Evolutionary conservation across 2,888 invertebrate species (phyloP), one percentile per base, ranked within the genome.

Genomic region (Cataglyphis altisquamis): DNA sequence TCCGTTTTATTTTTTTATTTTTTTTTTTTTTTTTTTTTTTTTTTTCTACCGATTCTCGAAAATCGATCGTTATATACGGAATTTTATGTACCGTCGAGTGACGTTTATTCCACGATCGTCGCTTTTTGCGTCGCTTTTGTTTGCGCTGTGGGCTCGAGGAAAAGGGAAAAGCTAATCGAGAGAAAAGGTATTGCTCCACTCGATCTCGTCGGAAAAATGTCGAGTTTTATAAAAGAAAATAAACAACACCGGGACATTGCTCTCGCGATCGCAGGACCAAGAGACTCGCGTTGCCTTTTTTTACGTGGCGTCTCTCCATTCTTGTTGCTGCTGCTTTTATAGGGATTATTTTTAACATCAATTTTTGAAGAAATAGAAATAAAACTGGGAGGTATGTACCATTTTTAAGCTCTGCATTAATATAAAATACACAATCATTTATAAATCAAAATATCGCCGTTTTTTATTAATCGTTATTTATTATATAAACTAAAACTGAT

Each of bases 141-240:
- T 80, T 25, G 60, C 72, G 45, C 60, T 78, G 60, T 45, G 29
- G 45, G 45, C 60, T 70, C 60, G 78, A 77, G 72, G 25, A 80
- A 80, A 62, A 80, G 78, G 60, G 60, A 60, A 62, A 80, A 72
- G 78, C 72, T 80, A 80, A 80, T 80, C 78, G 78, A 80, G 78
- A 80, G 78, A 80, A 70, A 80, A 80, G 78, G 72, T 80, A 80
- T 80, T 80, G 78, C 78, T 60, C 60, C 72, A 80, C 78, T 80
- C 78, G 78, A 80, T 80, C 78, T 80, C 78, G 78, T 80, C 45
- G 78, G 72, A 60, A 72, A 80, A 80, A 80, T 72, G 70, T 70
- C 78, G 52, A 32, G 45, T 80, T 72, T 80, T 80, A 64, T 72
- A 70, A 72, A 72, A 68, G 78, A 25, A 80, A 70, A 80, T 80